Evolutionary conservation across 2,888 invertebrate genomes (phyloP).

Genomic region (Caenorhabditis angaria): DNA sequence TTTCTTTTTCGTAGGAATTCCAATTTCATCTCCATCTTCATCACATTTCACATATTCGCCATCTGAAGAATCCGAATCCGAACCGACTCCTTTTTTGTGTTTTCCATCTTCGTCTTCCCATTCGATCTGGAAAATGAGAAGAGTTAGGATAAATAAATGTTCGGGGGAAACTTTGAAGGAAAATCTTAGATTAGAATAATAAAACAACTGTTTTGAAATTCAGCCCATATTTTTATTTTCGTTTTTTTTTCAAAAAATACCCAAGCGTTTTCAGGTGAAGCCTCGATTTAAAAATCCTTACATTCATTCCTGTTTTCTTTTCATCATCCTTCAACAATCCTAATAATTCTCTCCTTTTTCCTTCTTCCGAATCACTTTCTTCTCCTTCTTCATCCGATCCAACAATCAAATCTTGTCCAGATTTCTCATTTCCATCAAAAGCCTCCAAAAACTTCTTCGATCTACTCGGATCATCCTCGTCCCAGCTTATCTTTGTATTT

Average conservation of each 20-base stretch:
- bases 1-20: constrained; percentile 14
- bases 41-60: constrained; percentile 38
- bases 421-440: constrained; percentile 46
- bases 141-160: neutral
- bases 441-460: constrained; percentile 53
- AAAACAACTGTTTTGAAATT: no score
- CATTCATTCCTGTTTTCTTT: constrained; percentile 22
- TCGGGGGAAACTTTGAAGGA: no score
- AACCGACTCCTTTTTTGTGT: constrained; percentile 8
- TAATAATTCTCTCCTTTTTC: constrained; percentile 41
- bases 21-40: constrained; percentile 44
- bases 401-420: constrained; percentile 56
- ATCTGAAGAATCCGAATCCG: constrained; percentile 32
- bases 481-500: constrained; percentile 87
- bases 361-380: constrained; percentile 52
- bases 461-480: constrained; percentile 87
- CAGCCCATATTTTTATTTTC: no score
- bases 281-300: neutral
- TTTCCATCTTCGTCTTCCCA: constrained; percentile 7
- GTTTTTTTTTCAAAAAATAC: constrained; percentile 15
- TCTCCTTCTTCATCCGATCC: constrained; percentile 57
- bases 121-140: constrained; percentile 1
- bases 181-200: no score
- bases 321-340: constrained; percentile 42
- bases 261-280: no score